These are phyloP conservation scores for Lasiurus cinereus DNA, from an alignment of 2,113 vertebrate genomes.

Conservation along the genomic window DNA sequence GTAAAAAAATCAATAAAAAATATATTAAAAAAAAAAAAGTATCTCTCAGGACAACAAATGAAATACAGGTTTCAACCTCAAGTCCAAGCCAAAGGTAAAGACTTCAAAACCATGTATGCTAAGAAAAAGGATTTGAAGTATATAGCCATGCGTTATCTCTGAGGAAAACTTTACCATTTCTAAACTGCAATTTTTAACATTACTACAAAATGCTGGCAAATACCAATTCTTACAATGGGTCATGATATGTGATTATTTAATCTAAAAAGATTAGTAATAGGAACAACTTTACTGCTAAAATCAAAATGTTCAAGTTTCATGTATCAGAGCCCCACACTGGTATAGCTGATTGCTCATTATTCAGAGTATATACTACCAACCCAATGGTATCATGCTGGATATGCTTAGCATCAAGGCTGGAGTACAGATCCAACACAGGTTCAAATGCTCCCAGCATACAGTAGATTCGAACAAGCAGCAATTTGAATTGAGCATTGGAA, in stretches of 20 bases:
- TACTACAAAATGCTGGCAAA: constrained; percentile 27
- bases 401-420: constrained; percentile 98
- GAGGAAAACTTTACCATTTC: not conserved
- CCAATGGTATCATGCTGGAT: constrained; percentile 99
- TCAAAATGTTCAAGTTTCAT: not conserved
- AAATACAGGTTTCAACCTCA: not conserved
- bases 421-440: constrained; percentile 96
- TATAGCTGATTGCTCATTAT: constrained; percentile 56
- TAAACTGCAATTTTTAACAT: constrained; percentile 32
- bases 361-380: constrained; percentile 91
- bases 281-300: not conserved
- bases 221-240: constrained; percentile 11
- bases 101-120: not conserved
- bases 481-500: constrained; percentile 98
- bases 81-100: constrained; percentile 5
- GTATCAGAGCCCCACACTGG: not conserved
- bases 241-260: not conserved
- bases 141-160: not conserved
- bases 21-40: too few relatives aligned
- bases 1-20: too few relatives aligned
- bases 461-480: constrained; percentile 98
- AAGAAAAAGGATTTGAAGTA: constrained; percentile 17
- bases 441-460: constrained; percentile 96
- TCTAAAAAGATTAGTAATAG: not conserved
- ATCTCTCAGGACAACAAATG: not conserved